These are phyloP conservation scores for Cyaniris semiargus DNA, from an alignment of 2,888 invertebrate species.

Conservation along the genomic window DNA sequence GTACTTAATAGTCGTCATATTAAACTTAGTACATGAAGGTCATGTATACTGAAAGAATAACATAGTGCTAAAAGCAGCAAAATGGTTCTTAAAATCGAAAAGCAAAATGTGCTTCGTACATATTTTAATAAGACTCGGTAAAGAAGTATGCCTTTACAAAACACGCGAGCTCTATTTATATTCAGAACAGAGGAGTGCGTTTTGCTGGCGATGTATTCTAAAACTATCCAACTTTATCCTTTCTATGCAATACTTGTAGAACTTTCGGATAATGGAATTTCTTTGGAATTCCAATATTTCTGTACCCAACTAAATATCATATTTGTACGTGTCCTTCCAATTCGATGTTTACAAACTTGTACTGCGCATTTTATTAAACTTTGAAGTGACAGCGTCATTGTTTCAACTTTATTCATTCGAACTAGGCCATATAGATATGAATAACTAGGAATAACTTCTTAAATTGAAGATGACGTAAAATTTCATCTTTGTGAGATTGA, in stretches of 20 bases:
- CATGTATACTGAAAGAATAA: not conserved
- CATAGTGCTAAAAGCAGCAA: not conserved
- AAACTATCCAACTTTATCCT: constrained; percentile 28
- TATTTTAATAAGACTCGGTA: not conserved
- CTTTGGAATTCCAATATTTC: constrained; percentile 21
- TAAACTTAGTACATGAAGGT: not conserved
- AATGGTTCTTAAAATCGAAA: not conserved
- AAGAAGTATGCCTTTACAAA: not conserved
- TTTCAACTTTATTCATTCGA: not conserved
- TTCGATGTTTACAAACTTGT: constrained; percentile 17
- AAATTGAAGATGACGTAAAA: not conserved
- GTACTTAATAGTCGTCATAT: too few relatives aligned
- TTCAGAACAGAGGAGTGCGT: constrained; percentile 19
- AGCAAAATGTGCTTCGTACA: not conserved
- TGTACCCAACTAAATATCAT: constrained; percentile 18
- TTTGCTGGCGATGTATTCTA: constrained; percentile 16
- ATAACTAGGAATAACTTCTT: not conserved
- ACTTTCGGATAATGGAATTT: constrained; percentile 25
- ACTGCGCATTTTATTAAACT: not conserved
- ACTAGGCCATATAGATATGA: not conserved
- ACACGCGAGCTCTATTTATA: constrained; percentile 15
- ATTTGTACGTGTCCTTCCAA: constrained; percentile 1
- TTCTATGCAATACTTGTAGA: constrained; percentile 24
- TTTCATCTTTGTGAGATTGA: not conserved
- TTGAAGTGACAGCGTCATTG: not conserved